Conservation (phyloP, 2,113 vertebrate genomes). For the Anthoscopus minutus region DNA sequence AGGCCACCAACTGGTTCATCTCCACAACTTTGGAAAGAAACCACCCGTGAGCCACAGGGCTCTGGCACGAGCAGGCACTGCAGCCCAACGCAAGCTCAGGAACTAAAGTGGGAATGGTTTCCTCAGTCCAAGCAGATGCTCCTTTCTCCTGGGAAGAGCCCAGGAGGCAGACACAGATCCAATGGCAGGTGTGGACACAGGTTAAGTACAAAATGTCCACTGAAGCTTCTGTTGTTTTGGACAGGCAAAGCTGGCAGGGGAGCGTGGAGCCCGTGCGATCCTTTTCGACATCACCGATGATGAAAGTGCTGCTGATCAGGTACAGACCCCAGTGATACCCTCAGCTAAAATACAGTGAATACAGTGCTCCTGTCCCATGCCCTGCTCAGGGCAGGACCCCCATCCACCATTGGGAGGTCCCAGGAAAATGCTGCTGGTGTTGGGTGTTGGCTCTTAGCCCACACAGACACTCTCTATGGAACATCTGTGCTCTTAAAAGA, state of each 20-base stretch:
- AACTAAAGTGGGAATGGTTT: not conserved
- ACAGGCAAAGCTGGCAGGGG: constrained; percentile 89
- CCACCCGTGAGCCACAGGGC: accelerated
- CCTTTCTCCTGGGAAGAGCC: not conserved
- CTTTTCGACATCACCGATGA: constrained; percentile 95
- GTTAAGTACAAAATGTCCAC: not conserved
- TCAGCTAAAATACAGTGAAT: not conserved
- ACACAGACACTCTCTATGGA: not conserved
- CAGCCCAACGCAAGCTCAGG: not conserved
- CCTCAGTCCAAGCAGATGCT: not conserved
- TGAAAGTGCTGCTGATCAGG: constrained; percentile 83
- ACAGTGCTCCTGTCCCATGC: not conserved
- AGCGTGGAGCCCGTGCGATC: constrained; percentile 90
- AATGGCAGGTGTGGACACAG: not conserved
- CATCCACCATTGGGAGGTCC: not conserved
- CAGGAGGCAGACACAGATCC: not conserved
- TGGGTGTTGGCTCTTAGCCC: not conserved
- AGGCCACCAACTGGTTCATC: not conserved
- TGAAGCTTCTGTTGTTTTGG: constrained; percentile 39
- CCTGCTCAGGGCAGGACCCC: not conserved
- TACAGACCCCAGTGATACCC: constrained; percentile 30
- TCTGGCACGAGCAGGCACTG: not conserved
- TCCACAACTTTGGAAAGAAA: not conserved
- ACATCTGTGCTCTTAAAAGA: not conserved
- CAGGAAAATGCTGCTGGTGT: not conserved